phyloP scores from a whole-genome alignment of 2,113 vertebrate species.

The Corythornis cristatus region DNA sequence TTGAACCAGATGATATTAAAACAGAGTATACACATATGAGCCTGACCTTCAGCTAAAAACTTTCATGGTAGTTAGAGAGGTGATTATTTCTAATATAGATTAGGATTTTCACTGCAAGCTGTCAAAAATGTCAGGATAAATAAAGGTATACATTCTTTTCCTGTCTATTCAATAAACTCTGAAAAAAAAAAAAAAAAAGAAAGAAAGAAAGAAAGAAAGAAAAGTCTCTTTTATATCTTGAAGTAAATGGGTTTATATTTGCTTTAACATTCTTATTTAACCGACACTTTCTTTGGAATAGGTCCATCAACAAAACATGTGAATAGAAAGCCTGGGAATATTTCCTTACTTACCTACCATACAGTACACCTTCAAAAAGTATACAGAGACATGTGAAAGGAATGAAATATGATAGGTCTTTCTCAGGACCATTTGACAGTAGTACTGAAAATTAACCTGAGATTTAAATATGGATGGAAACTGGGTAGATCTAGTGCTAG shows the following conservation, averaged over 20 bases:
- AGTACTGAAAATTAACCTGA: background rate
- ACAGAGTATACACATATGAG: background rate
- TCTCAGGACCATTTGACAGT: background rate
- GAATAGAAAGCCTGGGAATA: background rate
- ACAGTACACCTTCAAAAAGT: background rate
- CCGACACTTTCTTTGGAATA: background rate
- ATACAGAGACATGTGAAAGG: background rate
- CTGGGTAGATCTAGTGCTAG: background rate
- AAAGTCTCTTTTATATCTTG: background rate
- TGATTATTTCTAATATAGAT: conserved; percentile 47
- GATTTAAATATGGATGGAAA: background rate
- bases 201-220: background rate
- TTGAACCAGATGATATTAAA: conserved; percentile 34
- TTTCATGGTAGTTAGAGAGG: conserved; percentile 3
- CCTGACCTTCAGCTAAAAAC: conserved; percentile 40
- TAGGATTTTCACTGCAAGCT: conserved; percentile 13
- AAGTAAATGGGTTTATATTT: background rate
- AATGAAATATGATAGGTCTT: background rate
- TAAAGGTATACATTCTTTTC: conserved; percentile 22
- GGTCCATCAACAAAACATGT: background rate
- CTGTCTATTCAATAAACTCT: background rate
- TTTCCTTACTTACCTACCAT: background rate
- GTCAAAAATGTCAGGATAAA: conserved; percentile 48
- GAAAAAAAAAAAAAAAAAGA: background rate
- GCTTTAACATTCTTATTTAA: background rate